Evolutionary conservation across 2,888 invertebrate genomes (phyloP).

Genomic region (Pherbina coryleti): DNA sequence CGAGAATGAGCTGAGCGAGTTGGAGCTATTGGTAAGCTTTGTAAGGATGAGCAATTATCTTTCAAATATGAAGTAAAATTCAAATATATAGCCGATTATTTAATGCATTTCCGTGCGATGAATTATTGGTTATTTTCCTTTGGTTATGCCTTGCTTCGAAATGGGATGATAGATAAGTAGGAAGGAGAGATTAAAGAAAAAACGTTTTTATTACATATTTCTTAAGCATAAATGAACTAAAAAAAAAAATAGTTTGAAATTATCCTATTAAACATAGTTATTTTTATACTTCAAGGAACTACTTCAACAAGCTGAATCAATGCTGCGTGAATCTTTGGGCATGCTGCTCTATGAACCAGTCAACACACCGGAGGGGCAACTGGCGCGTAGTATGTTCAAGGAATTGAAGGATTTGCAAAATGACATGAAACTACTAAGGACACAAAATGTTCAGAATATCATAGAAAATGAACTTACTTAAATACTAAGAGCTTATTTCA

Average conservation of each 20-base stretch:
- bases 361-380: slow-evolving; percentile 79
- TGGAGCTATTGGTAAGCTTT: slow-evolving; percentile 55
- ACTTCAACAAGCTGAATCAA: slow-evolving; percentile 73
- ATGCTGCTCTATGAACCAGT: slow-evolving; percentile 80
- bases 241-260: too few relatives aligned
- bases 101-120: too few relatives aligned
- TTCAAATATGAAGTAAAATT: too few relatives aligned
- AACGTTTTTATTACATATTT: too few relatives aligned
- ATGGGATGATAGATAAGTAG: too few relatives aligned
- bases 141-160: too few relatives aligned
- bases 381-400: slow-evolving; percentile 77
- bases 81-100: too few relatives aligned
- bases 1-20: slow-evolving; percentile 56
- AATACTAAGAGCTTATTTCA: not conserved
- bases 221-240: too few relatives aligned
- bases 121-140: too few relatives aligned
- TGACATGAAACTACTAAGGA: slow-evolving; percentile 68
- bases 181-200: too few relatives aligned
- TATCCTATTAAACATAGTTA: too few relatives aligned
- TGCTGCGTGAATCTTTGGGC: slow-evolving; percentile 75
- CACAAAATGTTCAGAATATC: not conserved
- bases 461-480: not conserved
- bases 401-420: slow-evolving; percentile 75
- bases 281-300: slow-evolving; percentile 65
- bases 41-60: too few relatives aligned